Conservation (phyloP, 2,797 vertebrate genomes). For the Bufotes viridis region DNA sequence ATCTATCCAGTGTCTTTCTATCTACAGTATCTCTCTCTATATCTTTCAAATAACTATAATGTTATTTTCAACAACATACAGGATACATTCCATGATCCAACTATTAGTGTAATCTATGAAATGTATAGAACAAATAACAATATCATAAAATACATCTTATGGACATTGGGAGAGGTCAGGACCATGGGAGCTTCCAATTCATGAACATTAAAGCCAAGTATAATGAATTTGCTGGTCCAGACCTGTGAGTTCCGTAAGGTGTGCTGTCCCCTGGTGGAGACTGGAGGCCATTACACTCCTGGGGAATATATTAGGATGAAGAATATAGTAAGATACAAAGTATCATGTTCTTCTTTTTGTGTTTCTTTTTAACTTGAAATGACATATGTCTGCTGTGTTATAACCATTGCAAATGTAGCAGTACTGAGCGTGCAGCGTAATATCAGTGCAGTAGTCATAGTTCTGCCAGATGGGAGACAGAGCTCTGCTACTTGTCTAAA, state of each 20-base stretch:
- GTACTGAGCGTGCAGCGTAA: background rate
- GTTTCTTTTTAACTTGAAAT: background rate
- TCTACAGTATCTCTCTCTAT: background rate
- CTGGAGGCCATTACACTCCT: background rate
- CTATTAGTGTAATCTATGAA: background rate
- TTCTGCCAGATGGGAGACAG: too few relatives aligned
- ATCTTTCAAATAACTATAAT: background rate
- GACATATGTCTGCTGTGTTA: background rate
- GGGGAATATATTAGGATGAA: background rate
- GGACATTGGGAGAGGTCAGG: background rate
- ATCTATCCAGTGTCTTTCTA: background rate
- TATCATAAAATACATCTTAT: background rate
- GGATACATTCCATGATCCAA: background rate
- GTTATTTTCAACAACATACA: background rate
- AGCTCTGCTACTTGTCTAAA: too few relatives aligned
- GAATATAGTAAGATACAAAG: background rate
- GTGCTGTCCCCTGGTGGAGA: conserved; percentile 23
- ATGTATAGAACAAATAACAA: background rate
- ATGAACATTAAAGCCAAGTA: background rate
- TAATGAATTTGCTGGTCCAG: background rate
- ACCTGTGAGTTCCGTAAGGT: background rate
- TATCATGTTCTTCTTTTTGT: background rate
- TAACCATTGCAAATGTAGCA: background rate
- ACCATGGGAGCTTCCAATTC: background rate
- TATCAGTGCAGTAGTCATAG: background rate